Percentiles rank a stretch among this genome's conserved stretches.
phyloP scores from a whole-genome alignment of 2,113 vertebrate genomes.

The Coptodon bakossiorum region DNA sequence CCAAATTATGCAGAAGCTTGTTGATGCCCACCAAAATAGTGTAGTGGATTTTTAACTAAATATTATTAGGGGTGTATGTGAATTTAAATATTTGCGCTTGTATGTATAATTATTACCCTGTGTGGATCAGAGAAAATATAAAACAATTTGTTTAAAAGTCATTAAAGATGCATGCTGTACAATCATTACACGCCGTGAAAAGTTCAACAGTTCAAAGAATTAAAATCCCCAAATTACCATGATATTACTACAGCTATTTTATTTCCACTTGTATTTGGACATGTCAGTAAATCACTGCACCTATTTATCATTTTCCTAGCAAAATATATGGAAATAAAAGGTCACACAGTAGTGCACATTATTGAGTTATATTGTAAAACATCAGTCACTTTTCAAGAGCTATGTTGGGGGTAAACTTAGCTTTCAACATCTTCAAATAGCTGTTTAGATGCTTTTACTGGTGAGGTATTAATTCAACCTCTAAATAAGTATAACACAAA shows the following conservation, averaged over 20 bases:
- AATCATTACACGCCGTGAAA: neutral
- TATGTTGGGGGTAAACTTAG: neutral
- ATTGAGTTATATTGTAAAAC: neutral
- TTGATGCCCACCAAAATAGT: neutral
- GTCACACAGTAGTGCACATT: neutral
- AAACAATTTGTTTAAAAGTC: neutral
- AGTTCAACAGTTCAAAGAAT: neutral
- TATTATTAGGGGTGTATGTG: neutral
- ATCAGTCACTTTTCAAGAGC: neutral
- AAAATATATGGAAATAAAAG: neutral
- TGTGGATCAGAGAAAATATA: neutral
- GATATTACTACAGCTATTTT: accelerated
- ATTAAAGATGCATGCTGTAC: neutral
- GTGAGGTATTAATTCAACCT: neutral
- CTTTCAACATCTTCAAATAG: neutral
- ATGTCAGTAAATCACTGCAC: neutral
- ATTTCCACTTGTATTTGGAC: neutral
- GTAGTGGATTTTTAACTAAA: neutral
- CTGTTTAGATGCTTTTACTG: neutral
- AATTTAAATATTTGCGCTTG: neutral
- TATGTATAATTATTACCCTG: neutral
- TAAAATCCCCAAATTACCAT: neutral
- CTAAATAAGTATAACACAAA: neutral
- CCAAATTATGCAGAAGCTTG: neutral
- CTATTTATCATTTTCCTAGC: neutral